phyloP scores from a whole-genome alignment of 1,140 invertebrate genomes.

The Drosophila auraria region DNA sequence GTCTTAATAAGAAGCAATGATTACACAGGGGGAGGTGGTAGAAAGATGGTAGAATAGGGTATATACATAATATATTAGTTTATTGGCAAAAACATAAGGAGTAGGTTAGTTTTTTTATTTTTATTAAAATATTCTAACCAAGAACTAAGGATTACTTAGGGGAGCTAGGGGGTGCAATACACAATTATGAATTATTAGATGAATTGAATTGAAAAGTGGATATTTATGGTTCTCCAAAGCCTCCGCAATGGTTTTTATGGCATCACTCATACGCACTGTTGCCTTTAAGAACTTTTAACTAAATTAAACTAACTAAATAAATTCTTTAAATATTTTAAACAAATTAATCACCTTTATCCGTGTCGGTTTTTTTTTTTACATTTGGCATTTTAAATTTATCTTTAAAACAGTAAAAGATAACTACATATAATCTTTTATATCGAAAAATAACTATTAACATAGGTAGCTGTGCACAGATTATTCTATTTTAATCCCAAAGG shows the following conservation, averaged over 20 bases:
- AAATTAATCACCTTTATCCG: too few relatives aligned
- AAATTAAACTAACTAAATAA: background rate
- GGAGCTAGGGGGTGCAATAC: too few relatives aligned
- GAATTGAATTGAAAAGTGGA: too few relatives aligned
- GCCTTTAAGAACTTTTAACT: too few relatives aligned
- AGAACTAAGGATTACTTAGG: background rate
- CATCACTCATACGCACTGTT: background rate
- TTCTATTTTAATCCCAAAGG: background rate
- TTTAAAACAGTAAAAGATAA: too few relatives aligned
- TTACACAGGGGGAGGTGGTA: background rate
- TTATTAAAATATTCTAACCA: background rate
- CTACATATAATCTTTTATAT: background rate
- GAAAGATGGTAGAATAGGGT: background rate
- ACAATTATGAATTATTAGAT: too few relatives aligned
- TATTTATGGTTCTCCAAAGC: background rate
- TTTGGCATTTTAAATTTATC: too few relatives aligned
- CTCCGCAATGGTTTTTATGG: background rate
- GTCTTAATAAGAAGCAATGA: background rate
- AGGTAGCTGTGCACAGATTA: background rate
- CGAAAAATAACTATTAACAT: background rate
- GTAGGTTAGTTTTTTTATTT: background rate
- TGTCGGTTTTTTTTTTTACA: too few relatives aligned
- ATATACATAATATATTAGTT: background rate
- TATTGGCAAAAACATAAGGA: background rate
- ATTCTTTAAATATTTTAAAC: background rate